Percentiles rank a stretch among this genome's conserved stretches.
Conservation (phyloP, 2,113 vertebrate species). For the Ascaphus truei region DNA sequence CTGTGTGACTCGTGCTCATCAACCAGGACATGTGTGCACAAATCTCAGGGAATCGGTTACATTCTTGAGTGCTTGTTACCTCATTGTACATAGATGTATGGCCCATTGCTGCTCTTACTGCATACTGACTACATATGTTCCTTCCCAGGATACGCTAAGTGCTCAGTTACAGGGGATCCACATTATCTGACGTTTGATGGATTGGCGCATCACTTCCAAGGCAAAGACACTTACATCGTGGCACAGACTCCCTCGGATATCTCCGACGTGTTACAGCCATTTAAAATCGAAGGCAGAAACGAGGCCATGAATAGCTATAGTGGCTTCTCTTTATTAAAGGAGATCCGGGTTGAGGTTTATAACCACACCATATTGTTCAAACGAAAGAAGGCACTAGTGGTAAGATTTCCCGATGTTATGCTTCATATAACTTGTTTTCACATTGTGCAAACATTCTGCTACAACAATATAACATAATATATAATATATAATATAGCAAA, state of each 20-base stretch:
- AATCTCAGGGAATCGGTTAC: no score
- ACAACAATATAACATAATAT: no score
- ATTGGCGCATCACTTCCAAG: constrained; percentile 65
- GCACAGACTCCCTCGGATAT: constrained; percentile 52
- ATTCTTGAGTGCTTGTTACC: no score
- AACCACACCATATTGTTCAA: constrained; percentile 66
- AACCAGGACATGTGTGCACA: no score
- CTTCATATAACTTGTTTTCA: no score
- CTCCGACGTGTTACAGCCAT: constrained; percentile 52
- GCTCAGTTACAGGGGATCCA: constrained; percentile 56
- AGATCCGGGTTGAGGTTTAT: constrained; percentile 66
- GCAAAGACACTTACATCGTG: constrained; percentile 62
- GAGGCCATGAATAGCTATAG: neutral
- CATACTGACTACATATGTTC: constrained; percentile 9
- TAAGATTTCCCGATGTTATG: no score
- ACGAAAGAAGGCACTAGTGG: constrained; percentile 54
- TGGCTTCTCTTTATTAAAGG: constrained; percentile 48
- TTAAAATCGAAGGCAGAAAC: constrained; percentile 68
- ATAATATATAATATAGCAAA: no score
- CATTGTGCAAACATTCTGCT: no score
- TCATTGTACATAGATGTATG: no score
- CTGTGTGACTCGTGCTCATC: no score
- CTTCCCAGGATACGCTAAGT: constrained; percentile 65
- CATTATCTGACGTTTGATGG: constrained; percentile 71
- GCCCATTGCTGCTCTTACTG: no score